A percentile compares a stretch with the other conserved stretches of the same genome.
These are phyloP conservation scores for Lobophora halterata DNA, from an alignment of 2,888 invertebrate species.

Conservation along the genomic window DNA sequence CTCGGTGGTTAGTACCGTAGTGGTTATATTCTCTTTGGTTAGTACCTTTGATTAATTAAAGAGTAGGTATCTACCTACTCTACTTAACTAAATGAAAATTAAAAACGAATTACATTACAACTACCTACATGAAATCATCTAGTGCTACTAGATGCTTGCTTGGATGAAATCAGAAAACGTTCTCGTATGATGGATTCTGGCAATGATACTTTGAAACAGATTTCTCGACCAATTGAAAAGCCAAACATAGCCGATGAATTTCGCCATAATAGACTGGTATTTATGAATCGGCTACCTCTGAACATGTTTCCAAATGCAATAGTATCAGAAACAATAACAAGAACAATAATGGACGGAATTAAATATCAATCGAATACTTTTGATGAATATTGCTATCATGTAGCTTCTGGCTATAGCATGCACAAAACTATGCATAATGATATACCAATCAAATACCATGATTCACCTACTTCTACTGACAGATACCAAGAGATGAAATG, in stretches of 20 bases:
- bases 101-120: no score
- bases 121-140: conserved; percentile 11
- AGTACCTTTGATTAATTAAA: no score
- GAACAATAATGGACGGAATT: conserved; percentile 43
- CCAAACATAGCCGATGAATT: conserved; percentile 22
- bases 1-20: no score
- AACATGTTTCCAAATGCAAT: conserved; percentile 57
- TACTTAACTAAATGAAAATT: no score
- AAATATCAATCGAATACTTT: conserved; percentile 32
- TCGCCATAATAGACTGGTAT: conserved; percentile 36
- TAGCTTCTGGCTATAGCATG: conserved; percentile 6
- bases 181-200: conserved; percentile 30
- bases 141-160: conserved; percentile 42
- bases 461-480: background rate
- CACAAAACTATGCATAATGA: conserved; percentile 1
- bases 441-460: background rate
- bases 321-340: conserved; percentile 62
- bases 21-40: no score
- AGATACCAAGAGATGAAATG: conserved; percentile 4
- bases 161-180: conserved; percentile 61
- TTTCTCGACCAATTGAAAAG: conserved; percentile 12
- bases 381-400: background rate
- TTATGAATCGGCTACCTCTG: conserved; percentile 56
- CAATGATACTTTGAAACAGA: conserved; percentile 6
- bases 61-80: no score